Percentiles rank a stretch among this genome's conserved stretches.
Conservation (phyloP, 2,888 invertebrate genomes). For the Brenthis daphne region DNA sequence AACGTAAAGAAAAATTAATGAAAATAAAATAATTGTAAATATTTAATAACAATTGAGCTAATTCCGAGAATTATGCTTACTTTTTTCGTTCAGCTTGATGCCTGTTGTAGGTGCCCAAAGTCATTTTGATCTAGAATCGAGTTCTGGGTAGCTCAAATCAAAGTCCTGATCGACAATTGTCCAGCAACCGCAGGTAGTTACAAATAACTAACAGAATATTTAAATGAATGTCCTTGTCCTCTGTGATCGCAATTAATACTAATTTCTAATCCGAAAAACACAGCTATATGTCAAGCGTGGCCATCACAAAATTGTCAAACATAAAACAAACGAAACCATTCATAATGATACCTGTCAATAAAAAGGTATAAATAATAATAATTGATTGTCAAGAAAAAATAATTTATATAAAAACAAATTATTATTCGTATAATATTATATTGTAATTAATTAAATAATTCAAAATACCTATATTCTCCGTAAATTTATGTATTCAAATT, state of each 20-base stretch:
- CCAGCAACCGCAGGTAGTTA: slow-evolving; percentile 17
- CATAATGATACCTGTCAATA: slow-evolving; percentile 29
- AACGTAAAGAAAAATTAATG: slow-evolving; percentile 33
- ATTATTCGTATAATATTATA: too few relatives aligned
- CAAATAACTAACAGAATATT: background rate
- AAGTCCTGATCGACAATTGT: background rate
- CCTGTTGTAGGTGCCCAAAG: slow-evolving; percentile 75
- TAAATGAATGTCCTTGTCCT: slow-evolving; percentile 31
- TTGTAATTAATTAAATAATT: too few relatives aligned
- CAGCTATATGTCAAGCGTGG: slow-evolving; percentile 41
- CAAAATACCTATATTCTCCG: too few relatives aligned
- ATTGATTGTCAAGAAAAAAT: background rate
- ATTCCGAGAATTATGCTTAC: slow-evolving; percentile 48
- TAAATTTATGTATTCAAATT: too few relatives aligned
- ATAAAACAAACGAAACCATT: slow-evolving; percentile 27
- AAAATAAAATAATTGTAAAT: slow-evolving; percentile 22
- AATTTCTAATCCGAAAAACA: slow-evolving; percentile 32
- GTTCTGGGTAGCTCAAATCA: background rate
- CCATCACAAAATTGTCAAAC: slow-evolving; percentile 39
- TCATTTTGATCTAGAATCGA: slow-evolving; percentile 53
- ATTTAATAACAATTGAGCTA: slow-evolving; percentile 3
- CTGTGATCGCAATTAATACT: slow-evolving; percentile 47
- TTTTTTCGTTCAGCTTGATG: slow-evolving; percentile 74
- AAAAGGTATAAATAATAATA: slow-evolving; percentile 4
- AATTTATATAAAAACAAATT: too few relatives aligned